Evolutionary conservation across 2,888 invertebrate genomes (phyloP).

Genomic region (Nomada hirtipes): DNA sequence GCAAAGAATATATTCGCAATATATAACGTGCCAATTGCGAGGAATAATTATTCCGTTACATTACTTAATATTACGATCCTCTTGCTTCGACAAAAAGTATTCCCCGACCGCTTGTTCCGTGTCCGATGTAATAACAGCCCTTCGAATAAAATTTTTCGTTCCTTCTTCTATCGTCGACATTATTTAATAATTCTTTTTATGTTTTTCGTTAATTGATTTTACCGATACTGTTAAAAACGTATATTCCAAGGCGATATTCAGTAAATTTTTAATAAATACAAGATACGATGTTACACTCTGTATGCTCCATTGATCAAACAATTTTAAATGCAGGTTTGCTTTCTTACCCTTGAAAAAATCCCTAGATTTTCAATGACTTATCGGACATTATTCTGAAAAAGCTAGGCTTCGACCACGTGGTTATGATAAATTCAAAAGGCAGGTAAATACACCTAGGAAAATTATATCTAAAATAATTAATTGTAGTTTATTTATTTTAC

Average conservation of each 20-base stretch:
- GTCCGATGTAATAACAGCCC: slow-evolving; percentile 64
- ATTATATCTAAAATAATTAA: slow-evolving; percentile 61
- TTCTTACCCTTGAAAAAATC: slow-evolving; percentile 21
- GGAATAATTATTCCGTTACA: slow-evolving; percentile 18
- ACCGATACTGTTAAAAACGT: not conserved
- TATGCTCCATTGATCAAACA: slow-evolving; percentile 72
- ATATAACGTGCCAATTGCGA: not conserved
- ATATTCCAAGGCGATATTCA: slow-evolving; percentile 1
- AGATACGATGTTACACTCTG: not conserved
- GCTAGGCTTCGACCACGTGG: not conserved
- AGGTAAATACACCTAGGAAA: slow-evolving; percentile 32
- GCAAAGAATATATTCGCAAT: slow-evolving; percentile 2
- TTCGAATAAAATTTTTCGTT: slow-evolving; percentile 64
- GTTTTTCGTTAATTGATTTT: not conserved
- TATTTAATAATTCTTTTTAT: not conserved
- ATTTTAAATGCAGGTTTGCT: slow-evolving; percentile 57
- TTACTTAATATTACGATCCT: slow-evolving; percentile 85
- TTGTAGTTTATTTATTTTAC: slow-evolving; percentile 65
- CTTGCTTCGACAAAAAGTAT: slow-evolving; percentile 86
- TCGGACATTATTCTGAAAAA: not conserved
- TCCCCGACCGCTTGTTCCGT: slow-evolving; percentile 85
- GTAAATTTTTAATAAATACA: slow-evolving; percentile 28
- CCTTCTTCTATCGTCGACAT: slow-evolving; percentile 40
- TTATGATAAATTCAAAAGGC: not conserved
- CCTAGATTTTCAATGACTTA: slow-evolving; percentile 16